A percentile compares a stretch with the other conserved stretches of the same genome.
Conservation (phyloP, 2,888 invertebrate species). For the Margaritifera margaritifera region DNA sequence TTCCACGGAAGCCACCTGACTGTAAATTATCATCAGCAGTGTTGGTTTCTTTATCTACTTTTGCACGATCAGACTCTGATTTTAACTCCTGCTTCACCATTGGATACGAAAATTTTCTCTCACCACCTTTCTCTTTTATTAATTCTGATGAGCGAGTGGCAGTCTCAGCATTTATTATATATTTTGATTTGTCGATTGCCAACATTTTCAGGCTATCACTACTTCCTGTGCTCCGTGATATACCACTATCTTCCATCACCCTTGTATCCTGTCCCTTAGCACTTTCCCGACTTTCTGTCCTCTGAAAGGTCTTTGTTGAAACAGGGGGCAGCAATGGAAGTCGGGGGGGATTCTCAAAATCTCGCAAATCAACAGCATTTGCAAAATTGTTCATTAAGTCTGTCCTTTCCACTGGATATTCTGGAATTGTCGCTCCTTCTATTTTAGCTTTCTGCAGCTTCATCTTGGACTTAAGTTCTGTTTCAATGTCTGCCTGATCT, state of each 20-base stretch:
- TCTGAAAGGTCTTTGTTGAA: conserved; percentile 45
- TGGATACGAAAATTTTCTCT: conserved; percentile 50
- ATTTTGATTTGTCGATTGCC: conserved; percentile 64
- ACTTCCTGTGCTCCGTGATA: conserved; percentile 50
- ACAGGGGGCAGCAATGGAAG: conserved; percentile 40
- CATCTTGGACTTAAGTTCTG: conserved; percentile 64
- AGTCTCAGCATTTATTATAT: conserved; percentile 56
- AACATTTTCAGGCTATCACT: conserved; percentile 60
- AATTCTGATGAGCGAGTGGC: conserved; percentile 54
- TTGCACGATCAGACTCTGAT: conserved; percentile 31
- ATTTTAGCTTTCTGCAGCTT: conserved; percentile 64
- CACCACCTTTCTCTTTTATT: conserved; percentile 39
- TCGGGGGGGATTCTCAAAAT: conserved; percentile 24
- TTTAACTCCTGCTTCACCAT: conserved; percentile 43
- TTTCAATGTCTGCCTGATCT: conserved; percentile 47
- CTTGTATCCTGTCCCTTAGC: conserved; percentile 29
- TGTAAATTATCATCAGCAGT: conserved; percentile 44
- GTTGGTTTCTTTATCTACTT: conserved; percentile 51
- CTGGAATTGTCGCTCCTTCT: conserved; percentile 55
- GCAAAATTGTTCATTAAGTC: conserved; percentile 41
- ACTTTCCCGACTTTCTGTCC: conserved; percentile 31
- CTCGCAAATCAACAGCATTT: conserved; percentile 34
- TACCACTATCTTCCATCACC: conserved; percentile 52
- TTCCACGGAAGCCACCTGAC: conserved; percentile 32
- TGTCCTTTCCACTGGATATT: conserved; percentile 46